A percentile compares a stretch with the other conserved stretches of the same genome.
These are phyloP conservation scores for Erinaceus europaeus DNA, from an alignment of 2,113 vertebrate species.

Conservation along the genomic window DNA sequence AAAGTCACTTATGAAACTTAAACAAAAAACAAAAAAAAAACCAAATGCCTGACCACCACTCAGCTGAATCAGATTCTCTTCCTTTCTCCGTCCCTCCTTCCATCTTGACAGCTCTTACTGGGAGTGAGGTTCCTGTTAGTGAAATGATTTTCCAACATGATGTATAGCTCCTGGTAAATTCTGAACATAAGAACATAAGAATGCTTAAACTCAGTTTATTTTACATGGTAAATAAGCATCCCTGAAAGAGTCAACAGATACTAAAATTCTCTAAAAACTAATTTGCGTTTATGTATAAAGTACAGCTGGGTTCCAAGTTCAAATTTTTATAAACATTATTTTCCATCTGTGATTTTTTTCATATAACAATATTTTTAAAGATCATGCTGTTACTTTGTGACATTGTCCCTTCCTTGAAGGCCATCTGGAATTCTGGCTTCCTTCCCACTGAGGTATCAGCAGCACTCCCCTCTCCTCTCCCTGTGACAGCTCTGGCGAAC, in stretches of 20 bases:
- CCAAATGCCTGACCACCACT: background rate
- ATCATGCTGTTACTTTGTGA: background rate
- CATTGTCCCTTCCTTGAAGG: background rate
- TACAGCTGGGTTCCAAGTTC: constrained; percentile 1
- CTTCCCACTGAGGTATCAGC: background rate
- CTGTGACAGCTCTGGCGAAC: background rate
- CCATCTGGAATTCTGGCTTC: background rate
- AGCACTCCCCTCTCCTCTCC: background rate
- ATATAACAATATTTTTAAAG: background rate
- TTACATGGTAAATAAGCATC: background rate
- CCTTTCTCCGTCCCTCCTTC: background rate
- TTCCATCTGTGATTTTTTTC: background rate
- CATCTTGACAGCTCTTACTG: background rate
- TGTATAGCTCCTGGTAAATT: constrained; percentile 4
- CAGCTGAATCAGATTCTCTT: background rate
- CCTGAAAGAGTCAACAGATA: background rate
- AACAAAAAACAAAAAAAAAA: background rate
- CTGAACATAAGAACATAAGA: background rate
- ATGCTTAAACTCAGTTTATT: background rate
- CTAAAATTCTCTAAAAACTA: constrained; percentile 19
- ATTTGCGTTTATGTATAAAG: background rate
- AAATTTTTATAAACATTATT: background rate
- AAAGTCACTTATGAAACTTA: background rate
- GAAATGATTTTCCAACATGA: constrained; percentile 19
- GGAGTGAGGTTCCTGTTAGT: background rate